Percentiles rank a stretch among this genome's conserved stretches.
Conservation (phyloP, 2,113 vertebrate genomes). For the Rhinolophus ferrumequinum region DNA sequence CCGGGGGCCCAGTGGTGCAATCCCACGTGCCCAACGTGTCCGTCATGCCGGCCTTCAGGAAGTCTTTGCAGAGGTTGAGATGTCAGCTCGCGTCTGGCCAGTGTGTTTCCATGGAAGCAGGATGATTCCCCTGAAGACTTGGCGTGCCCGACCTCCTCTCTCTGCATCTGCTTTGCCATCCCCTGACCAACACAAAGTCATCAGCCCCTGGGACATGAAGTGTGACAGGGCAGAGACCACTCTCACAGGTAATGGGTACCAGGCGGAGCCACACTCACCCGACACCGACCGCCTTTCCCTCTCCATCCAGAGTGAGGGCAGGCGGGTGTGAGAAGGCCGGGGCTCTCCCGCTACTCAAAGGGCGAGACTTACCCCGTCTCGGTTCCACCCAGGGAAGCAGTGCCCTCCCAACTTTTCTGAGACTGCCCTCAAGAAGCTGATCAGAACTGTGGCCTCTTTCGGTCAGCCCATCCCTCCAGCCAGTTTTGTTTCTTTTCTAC, state of each 20-base stretch:
- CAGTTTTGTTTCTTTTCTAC: rapidly evolving
- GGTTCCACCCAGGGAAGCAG: too few species aligned
- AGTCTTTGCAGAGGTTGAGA: rapidly evolving
- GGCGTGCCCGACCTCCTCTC: not conserved
- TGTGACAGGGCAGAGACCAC: rapidly evolving
- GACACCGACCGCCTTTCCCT: not conserved
- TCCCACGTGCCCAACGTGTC: not conserved
- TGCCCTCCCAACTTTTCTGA: rapidly evolving
- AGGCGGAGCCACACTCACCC: too few species aligned
- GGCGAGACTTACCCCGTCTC: rapidly evolving
- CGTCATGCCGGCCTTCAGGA: rapidly evolving
- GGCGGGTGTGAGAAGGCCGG: too few species aligned
- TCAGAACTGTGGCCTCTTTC: too few species aligned
- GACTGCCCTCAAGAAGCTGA: rapidly evolving
- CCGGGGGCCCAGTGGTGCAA: not conserved
- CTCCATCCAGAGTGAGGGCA: not conserved
- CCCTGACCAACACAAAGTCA: not conserved
- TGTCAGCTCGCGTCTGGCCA: rapidly evolving
- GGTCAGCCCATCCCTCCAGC: rapidly evolving
- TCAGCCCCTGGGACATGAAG: rapidly evolving
- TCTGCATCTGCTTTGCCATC: not conserved
- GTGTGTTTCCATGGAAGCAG: not conserved
- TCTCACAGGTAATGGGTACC: rapidly evolving
- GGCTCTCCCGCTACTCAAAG: too few species aligned
- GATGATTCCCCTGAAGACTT: rapidly evolving